Percentiles rank a stretch among this genome's conserved stretches.
Conservation (phyloP, 2,797 vertebrate species). For the Spheniscus humboldti region DNA sequence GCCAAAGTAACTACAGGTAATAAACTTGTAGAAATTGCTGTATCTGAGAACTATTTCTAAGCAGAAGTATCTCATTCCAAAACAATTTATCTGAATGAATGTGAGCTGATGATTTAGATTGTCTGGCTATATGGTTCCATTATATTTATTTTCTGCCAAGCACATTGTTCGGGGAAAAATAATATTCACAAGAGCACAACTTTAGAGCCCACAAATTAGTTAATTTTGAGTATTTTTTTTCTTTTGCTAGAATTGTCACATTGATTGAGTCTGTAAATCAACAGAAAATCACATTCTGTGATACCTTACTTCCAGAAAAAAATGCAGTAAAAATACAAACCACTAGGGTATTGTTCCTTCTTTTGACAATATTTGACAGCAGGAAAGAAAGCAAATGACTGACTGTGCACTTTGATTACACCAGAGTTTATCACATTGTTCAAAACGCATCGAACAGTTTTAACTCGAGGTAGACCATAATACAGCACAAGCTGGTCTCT, state of each 20-base stretch:
- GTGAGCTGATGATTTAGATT: not conserved
- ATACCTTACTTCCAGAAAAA: not conserved
- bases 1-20: not conserved
- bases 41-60: not conserved
- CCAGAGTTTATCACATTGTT: not conserved
- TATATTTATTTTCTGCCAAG: not conserved
- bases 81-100: not conserved
- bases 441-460: not conserved
- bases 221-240: not conserved
- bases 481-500: not conserved
- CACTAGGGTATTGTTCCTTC: not conserved
- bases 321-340: not conserved
- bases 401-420: not conserved
- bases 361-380: not conserved
- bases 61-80: not conserved
- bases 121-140: not conserved
- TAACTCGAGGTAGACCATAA: not conserved
- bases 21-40: not conserved
- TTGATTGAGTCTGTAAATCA: not conserved
- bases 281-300: not conserved
- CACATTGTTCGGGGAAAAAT: not conserved
- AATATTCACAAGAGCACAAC: not conserved
- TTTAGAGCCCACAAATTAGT: not conserved
- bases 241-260: not conserved
- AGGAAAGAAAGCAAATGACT: not conserved